Conservation (phyloP, 2,797 vertebrate species). For the Garrulus glandarius region DNA sequence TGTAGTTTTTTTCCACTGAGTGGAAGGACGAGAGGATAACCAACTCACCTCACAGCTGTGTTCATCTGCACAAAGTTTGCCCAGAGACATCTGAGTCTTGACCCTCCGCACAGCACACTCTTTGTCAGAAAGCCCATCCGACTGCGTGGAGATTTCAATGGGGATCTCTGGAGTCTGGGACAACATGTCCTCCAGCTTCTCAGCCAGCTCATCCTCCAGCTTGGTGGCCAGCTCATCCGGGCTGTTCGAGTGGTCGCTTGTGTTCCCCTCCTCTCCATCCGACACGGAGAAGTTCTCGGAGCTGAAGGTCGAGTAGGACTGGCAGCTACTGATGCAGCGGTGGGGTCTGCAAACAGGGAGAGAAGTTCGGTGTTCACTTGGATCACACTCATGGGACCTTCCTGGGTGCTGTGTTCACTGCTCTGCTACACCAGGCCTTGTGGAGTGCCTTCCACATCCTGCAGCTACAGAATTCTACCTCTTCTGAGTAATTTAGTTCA, state of each 20-base stretch:
- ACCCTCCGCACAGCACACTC: constrained; percentile 95
- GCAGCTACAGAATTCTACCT: neutral
- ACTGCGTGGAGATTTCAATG: constrained; percentile 97
- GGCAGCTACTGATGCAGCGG: constrained; percentile 94
- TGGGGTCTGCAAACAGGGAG: constrained; percentile 82
- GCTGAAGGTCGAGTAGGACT: constrained; percentile 98
- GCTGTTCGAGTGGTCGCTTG: constrained; percentile 95
- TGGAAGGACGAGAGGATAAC: neutral
- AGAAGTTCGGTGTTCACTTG: neutral
- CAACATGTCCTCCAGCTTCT: constrained; percentile 88
- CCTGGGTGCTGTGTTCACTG: neutral
- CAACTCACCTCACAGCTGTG: constrained; percentile 91
- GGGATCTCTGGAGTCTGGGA: constrained; percentile 95
- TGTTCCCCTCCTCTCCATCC: constrained; percentile 98
- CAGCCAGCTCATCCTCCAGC: constrained; percentile 84
- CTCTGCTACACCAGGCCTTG: neutral
- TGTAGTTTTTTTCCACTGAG: neutral
- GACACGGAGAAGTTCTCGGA: constrained; percentile 97
- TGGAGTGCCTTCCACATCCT: neutral
- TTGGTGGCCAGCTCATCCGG: constrained; percentile 84
- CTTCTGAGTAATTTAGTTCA: neutral
- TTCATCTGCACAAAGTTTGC: constrained; percentile 92
- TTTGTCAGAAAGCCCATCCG: constrained; percentile 96
- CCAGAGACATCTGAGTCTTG: constrained; percentile 98
- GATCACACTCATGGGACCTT: neutral